Percentiles rank a stretch among this genome's conserved stretches.
Evolutionary conservation across 2,888 invertebrate species (phyloP).

Genomic region (Drosophila borborema): DNA sequence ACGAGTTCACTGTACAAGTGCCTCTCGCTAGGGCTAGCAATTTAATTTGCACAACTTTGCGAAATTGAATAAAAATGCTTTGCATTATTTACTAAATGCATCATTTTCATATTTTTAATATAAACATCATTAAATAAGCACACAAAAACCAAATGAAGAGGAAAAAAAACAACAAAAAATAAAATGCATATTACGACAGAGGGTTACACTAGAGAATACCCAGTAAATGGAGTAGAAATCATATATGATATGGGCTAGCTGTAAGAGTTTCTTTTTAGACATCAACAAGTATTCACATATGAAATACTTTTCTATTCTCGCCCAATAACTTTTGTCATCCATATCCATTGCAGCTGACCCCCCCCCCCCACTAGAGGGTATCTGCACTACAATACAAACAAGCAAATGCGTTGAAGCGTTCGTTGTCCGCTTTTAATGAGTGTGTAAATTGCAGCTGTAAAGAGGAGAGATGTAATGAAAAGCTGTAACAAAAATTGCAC

Average conservation of each 20-base stretch:
- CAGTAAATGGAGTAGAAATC: neutral
- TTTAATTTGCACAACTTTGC: slow-evolving; percentile 27
- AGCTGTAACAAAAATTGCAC: slow-evolving; percentile 24
- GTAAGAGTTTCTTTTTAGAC: too few species aligned
- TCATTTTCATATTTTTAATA: slow-evolving; percentile 44
- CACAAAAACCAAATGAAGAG: slow-evolving; percentile 1
- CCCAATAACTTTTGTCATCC: too few species aligned
- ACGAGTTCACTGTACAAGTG: slow-evolving; percentile 27
- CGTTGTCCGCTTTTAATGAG: slow-evolving; percentile 58
- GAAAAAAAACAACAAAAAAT: neutral
- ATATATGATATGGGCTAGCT: too few species aligned
- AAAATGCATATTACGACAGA: neutral
- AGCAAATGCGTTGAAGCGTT: slow-evolving; percentile 31
- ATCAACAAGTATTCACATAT: too few species aligned
- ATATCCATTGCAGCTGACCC: neutral
- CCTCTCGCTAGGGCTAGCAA: slow-evolving; percentile 15
- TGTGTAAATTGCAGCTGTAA: slow-evolving; percentile 45
- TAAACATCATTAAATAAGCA: slow-evolving; percentile 58
- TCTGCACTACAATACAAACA: neutral
- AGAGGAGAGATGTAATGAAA: slow-evolving; percentile 6
- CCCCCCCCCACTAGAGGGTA: neutral
- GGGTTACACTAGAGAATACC: slow-evolving; percentile 2
- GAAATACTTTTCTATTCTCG: neutral
- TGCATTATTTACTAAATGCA: slow-evolving; percentile 42
- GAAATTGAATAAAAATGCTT: slow-evolving; percentile 35